A percentile compares a stretch with the other conserved stretches of the same genome.
phyloP scores from a whole-genome alignment of 2,888 invertebrate genomes.

The Arge pagana region DNA sequence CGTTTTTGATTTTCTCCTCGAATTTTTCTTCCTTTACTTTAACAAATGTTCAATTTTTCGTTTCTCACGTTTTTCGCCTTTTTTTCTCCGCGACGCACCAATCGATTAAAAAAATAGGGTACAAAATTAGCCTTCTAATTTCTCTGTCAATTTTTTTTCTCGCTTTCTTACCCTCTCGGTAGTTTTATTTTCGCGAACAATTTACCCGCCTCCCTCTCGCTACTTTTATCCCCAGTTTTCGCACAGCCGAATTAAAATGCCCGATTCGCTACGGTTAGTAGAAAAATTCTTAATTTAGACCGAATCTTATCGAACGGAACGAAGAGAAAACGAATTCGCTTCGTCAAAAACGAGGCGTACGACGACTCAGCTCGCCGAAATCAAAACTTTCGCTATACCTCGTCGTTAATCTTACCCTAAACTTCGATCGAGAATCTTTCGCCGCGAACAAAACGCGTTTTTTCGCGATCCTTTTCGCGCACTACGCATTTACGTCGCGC shows the following conservation, averaged over 20 bases:
- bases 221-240: conserved; percentile 28
- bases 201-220: neutral
- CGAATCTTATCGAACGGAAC: too few relatives aligned
- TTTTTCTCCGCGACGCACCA: conserved; percentile 32
- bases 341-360: conserved; percentile 13
- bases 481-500: too few relatives aligned
- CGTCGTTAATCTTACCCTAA: neutral
- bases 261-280: conserved; percentile 38
- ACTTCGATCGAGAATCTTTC: neutral
- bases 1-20: conserved; percentile 26
- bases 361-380: neutral
- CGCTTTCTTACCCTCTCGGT: conserved; percentile 28
- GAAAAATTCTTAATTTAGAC: conserved; percentile 38
- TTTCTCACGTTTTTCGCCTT: conserved; percentile 29
- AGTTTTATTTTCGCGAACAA: conserved; percentile 7
- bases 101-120: conserved; percentile 57
- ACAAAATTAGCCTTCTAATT: conserved; percentile 56
- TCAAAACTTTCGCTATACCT: conserved; percentile 2
- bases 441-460: too few relatives aligned
- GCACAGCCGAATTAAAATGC: conserved; percentile 59
- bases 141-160: conserved; percentile 30
- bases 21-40: conserved; percentile 8
- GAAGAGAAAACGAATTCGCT: too few relatives aligned
- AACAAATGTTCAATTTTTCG: conserved; percentile 12
- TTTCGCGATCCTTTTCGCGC: too few relatives aligned